Evolutionary conservation across 2,888 invertebrate genomes (phyloP).

Genomic region (Stratiomys singularior): DNA sequence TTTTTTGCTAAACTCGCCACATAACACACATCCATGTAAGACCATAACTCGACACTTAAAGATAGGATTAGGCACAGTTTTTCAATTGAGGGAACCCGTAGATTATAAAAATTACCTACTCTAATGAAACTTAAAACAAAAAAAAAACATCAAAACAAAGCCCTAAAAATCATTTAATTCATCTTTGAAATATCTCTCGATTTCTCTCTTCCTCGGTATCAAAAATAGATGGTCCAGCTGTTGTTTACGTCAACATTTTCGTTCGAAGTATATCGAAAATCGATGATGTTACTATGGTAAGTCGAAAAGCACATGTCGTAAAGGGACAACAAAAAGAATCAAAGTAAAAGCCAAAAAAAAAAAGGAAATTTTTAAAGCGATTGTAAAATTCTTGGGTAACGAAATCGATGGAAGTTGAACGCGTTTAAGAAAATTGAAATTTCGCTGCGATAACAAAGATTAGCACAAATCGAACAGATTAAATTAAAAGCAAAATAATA

Average conservation of each 20-base stretch:
- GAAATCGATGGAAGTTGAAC: slow-evolving; percentile 10
- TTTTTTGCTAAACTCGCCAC: too few relatives aligned
- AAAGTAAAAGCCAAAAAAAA: slow-evolving; percentile 36
- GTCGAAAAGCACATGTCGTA: slow-evolving; percentile 65
- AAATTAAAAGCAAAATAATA: too few relatives aligned
- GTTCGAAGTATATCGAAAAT: slow-evolving; percentile 99
- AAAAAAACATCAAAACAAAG: neutral
- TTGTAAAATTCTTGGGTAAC: slow-evolving; percentile 7
- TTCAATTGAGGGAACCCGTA: too few relatives aligned
- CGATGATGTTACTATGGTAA: slow-evolving; percentile 99
- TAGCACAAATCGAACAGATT: slow-evolving; percentile 9
- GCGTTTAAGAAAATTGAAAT: neutral
- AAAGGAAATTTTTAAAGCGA: slow-evolving; percentile 15
- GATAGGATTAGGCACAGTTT: too few relatives aligned
- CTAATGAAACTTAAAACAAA: too few relatives aligned
- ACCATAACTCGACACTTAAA: too few relatives aligned
- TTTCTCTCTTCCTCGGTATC: slow-evolving; percentile 53
- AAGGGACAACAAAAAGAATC: slow-evolving; percentile 41
- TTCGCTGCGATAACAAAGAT: neutral
- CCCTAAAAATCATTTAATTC: slow-evolving; percentile 44
- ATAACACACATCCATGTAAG: too few relatives aligned
- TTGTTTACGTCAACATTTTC: slow-evolving; percentile 98
- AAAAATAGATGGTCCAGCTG: slow-evolving; percentile 88
- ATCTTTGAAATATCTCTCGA: slow-evolving; percentile 50
- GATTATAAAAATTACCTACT: too few relatives aligned